These are phyloP conservation scores for Ictalurus punctatus DNA, from an alignment of 2,113 vertebrate species.

Conservation along the genomic window DNA sequence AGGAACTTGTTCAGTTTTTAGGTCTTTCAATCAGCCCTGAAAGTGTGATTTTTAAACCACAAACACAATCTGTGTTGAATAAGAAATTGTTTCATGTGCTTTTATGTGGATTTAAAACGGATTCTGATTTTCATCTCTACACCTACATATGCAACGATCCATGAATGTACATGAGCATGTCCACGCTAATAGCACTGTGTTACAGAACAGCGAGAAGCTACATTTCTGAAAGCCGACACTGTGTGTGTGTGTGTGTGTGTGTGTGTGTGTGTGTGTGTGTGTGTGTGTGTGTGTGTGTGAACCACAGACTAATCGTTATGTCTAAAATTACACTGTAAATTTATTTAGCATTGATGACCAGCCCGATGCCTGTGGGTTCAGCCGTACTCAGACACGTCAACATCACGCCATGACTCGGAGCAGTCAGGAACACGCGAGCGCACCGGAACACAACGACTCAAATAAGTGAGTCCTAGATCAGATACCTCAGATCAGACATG, in stretches of 20 bases:
- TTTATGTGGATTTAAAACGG: background rate
- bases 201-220: background rate
- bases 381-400: background rate
- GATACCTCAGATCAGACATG: background rate
- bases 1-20: background rate
- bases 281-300: background rate
- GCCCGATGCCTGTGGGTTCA: background rate
- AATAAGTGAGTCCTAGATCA: background rate
- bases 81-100: background rate
- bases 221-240: background rate
- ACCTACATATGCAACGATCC: background rate
- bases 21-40: background rate
- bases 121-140: background rate
- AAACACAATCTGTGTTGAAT: too few species aligned
- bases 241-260: background rate
- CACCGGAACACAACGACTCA: background rate
- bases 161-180: background rate
- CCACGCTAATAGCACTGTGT: background rate
- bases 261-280: background rate
- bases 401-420: background rate
- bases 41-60: background rate
- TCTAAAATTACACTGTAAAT: background rate
- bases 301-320: conserved; percentile 1
- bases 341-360: background rate
- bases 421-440: background rate